Evolutionary conservation across 2,888 invertebrate genomes (phyloP).

Genomic region (Aphodius sticticus): DNA sequence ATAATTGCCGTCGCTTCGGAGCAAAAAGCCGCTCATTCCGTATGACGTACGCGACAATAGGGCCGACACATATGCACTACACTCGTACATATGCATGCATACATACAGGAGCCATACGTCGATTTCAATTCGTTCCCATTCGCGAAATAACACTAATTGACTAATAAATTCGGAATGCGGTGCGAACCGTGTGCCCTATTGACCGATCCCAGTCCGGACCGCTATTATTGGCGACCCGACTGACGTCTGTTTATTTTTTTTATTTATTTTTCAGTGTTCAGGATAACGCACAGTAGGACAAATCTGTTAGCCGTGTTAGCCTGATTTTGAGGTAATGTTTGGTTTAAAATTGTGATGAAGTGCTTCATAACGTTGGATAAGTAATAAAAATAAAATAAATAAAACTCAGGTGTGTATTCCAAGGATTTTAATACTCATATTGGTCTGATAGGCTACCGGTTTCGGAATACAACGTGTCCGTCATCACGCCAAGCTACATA

Average conservation of each 20-base stretch:
- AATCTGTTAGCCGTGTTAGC: too few relatives aligned
- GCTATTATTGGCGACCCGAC: not conserved
- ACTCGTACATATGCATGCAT: not conserved
- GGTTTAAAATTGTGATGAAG: too few relatives aligned
- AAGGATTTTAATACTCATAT: too few relatives aligned
- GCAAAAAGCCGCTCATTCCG: not conserved
- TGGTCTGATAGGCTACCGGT: too few relatives aligned
- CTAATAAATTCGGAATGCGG: conserved; percentile 16
- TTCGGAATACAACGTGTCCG: too few relatives aligned
- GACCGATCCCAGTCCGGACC: conserved; percentile 5
- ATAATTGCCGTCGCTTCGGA: not conserved
- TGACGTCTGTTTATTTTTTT: not conserved
- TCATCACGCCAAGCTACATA: too few relatives aligned
- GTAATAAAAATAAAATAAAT: too few relatives aligned
- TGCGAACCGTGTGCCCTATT: conserved; percentile 5
- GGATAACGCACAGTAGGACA: not conserved
- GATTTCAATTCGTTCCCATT: not conserved
- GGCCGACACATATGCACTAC: not conserved
- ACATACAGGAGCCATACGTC: not conserved
- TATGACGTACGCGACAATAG: not conserved
- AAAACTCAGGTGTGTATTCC: too few relatives aligned
- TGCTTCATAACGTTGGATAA: too few relatives aligned
- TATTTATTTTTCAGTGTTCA: conserved; percentile 12
- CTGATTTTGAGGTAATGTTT: too few relatives aligned
- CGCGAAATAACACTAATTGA: not conserved